Conservation (phyloP, 1,140 invertebrate genomes). For the Neuroterus valhalla region DNA sequence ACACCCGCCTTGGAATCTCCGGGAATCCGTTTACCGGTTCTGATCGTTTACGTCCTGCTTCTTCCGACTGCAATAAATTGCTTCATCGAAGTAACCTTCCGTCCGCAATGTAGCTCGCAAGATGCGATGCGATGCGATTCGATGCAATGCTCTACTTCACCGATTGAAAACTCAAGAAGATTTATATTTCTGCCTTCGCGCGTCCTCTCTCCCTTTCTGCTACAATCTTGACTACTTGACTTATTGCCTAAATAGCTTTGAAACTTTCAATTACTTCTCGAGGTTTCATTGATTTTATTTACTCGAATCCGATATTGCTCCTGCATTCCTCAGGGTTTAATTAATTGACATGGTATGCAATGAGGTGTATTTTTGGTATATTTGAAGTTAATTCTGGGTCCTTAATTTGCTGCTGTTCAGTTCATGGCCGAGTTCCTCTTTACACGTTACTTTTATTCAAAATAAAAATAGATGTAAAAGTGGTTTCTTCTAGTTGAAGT, state of each 20-base stretch:
- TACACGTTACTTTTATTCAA: too few relatives aligned
- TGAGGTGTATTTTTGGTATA: too few relatives aligned
- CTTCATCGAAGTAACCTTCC: conserved; percentile 27
- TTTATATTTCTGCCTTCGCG: conserved; percentile 10
- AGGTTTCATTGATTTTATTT: background rate
- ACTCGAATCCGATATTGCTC: background rate
- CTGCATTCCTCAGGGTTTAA: background rate
- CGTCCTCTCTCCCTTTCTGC: background rate
- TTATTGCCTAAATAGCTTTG: conserved; percentile 6
- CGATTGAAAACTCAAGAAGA: conserved; percentile 28
- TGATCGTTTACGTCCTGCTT: conserved; percentile 20
- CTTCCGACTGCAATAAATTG: conserved; percentile 20
- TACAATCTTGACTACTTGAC: background rate
- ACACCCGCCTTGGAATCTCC: background rate
- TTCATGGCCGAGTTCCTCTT: too few relatives aligned
- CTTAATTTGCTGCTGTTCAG: too few relatives aligned
- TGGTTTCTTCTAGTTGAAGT: too few relatives aligned
- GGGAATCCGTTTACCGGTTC: conserved; percentile 24
- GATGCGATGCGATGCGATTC: background rate
- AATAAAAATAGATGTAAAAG: too few relatives aligned
- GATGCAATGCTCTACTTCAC: conserved; percentile 8
- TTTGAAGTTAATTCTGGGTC: too few relatives aligned
- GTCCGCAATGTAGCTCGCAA: background rate
- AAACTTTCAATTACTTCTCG: background rate
- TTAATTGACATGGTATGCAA: too few relatives aligned